Evolutionary conservation across 2,888 invertebrate genomes (phyloP).

Genomic region (Calameuta filiformis): DNA sequence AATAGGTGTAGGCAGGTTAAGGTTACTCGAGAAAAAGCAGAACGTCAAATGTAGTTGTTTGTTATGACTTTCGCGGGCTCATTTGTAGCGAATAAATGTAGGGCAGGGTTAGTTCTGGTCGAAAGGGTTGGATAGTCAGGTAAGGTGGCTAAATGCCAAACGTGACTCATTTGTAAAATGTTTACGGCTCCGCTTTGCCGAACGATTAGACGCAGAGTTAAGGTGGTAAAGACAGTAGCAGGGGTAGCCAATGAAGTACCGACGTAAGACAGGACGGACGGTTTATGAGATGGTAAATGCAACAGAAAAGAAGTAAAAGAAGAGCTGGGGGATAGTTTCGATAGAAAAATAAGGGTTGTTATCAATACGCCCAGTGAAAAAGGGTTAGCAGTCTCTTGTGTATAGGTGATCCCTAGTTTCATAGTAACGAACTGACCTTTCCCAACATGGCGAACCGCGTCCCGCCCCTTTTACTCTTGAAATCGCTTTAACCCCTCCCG

Average conservation of each 20-base stretch:
- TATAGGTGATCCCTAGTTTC: not conserved
- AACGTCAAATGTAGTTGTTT: not conserved
- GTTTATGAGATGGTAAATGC: not conserved
- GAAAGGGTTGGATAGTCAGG: not conserved
- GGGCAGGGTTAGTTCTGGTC: not conserved
- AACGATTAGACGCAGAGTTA: not conserved
- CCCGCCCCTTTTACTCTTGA: not conserved
- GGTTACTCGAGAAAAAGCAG: not conserved
- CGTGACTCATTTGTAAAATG: slow-evolving; percentile 29
- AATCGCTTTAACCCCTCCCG: no score
- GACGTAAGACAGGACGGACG: not conserved
- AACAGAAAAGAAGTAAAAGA: not conserved
- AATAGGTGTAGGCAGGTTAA: not conserved
- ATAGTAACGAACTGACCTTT: not conserved
- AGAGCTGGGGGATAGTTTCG: not conserved
- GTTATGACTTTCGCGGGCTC: not conserved
- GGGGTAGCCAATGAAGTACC: not conserved
- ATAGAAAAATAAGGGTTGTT: not conserved
- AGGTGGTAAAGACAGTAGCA: not conserved
- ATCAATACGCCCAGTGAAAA: not conserved
- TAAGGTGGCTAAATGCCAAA: slow-evolving; percentile 8
- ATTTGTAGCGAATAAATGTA: not conserved
- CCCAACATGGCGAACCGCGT: not conserved
- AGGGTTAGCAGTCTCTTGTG: not conserved
- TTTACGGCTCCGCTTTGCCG: not conserved